These are phyloP conservation scores for Gallinago media DNA, from an alignment of 2,113 vertebrate genomes.

Conservation along the genomic window DNA sequence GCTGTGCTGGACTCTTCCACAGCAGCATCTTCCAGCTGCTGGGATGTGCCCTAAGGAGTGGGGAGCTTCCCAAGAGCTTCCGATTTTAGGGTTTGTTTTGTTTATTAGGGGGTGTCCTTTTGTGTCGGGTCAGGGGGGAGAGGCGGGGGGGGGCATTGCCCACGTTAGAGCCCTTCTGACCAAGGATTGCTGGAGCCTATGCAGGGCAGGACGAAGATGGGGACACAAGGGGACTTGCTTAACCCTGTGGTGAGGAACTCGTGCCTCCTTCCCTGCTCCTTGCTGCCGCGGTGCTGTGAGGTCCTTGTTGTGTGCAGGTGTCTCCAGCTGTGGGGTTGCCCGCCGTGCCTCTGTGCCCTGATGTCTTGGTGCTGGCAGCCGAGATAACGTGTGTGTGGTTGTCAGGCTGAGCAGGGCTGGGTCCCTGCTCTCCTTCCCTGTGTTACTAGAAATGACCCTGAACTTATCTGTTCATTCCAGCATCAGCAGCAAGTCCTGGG, in stretches of 20 bases:
- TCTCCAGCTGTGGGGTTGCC: not conserved
- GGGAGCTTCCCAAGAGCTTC: not conserved
- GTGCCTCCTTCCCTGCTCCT: not conserved
- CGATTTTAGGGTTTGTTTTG: not conserved
- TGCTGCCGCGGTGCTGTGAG: not conserved
- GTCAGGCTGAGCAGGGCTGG: not conserved
- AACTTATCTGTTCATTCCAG: conserved; percentile 61
- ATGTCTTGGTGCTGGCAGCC: no score
- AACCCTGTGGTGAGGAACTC: not conserved
- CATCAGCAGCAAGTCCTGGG: conserved; percentile 98
- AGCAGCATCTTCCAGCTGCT: not conserved
- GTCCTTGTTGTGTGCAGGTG: not conserved
- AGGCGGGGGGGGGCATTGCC: not conserved
- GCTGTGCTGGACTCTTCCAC: not conserved
- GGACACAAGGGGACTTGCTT: not conserved
- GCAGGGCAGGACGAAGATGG: not conserved
- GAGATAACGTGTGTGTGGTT: no score
- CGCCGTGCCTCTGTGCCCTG: not conserved
- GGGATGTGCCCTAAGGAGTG: not conserved
- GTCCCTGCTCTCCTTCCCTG: not conserved
- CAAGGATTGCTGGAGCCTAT: not conserved
- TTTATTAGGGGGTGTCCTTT: not conserved
- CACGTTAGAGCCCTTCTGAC: not conserved
- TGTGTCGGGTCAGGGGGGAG: not conserved
- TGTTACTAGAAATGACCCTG: not conserved